These are phyloP conservation scores for Argentina silus DNA, from an alignment of 2,797 vertebrate genomes.

Conservation along the genomic window DNA sequence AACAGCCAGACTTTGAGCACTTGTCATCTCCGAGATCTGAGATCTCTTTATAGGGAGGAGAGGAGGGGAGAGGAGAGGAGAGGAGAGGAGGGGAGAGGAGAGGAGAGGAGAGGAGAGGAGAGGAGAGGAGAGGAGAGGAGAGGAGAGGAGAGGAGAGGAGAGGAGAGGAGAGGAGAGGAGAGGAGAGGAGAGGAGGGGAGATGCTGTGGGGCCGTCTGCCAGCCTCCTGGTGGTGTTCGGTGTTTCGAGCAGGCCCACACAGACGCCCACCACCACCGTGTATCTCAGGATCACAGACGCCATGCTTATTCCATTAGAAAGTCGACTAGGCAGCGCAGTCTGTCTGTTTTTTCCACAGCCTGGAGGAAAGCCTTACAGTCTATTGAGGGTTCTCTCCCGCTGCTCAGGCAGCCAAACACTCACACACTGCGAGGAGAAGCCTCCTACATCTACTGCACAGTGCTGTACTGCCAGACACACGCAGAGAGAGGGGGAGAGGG, in stretches of 20 bases:
- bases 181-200: no score
- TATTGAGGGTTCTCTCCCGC: conserved; percentile 18
- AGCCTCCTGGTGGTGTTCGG: conserved; percentile 9
- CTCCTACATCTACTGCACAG: conserved; percentile 3
- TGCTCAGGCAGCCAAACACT: conserved; percentile 18
- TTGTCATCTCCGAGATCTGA: conserved; percentile 59
- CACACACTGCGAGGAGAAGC: conserved; percentile 35
- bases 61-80: conserved; percentile 4
- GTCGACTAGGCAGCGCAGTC: conserved; percentile 24
- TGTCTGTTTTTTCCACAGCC: conserved; percentile 28
- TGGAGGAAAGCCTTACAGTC: conserved; percentile 23
- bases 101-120: no score
- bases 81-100: no score
- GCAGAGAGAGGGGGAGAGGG: conserved; percentile 22
- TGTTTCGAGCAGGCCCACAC: conserved; percentile 33
- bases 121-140: no score
- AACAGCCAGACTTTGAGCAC: conserved; percentile 47
- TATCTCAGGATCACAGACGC: conserved; percentile 38
- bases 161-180: no score
- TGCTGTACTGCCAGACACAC: conserved; percentile 1
- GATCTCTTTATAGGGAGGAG: conserved; percentile 45
- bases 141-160: no score
- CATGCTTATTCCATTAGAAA: conserved; percentile 52
- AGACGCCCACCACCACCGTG: conserved; percentile 31
- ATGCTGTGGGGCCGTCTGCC: conserved; percentile 27